These are phyloP conservation scores for Eriocheir sinensis DNA, from an alignment of 1,140 invertebrate species.

Conservation along the genomic window DNA sequence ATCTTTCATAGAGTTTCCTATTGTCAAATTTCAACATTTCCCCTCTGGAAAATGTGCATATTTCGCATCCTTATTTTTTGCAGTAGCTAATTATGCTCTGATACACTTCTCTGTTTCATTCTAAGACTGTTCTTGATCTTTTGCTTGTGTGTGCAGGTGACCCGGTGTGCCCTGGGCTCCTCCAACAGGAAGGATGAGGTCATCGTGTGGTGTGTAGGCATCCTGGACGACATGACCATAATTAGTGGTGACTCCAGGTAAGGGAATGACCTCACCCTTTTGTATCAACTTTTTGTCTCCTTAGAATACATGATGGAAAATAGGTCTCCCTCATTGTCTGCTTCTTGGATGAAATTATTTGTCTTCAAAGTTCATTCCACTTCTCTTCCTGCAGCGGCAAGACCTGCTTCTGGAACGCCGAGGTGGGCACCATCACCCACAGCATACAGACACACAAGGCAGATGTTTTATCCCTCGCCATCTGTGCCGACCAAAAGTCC, in stretches of 20 bases:
- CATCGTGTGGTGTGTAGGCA: slow-evolving; percentile 92
- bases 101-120: neutral
- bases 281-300: neutral
- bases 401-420: slow-evolving; percentile 93
- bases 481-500: slow-evolving; percentile 88
- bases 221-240: slow-evolving; percentile 91
- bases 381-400: slow-evolving; percentile 85
- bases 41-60: no score
- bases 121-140: neutral
- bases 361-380: no score
- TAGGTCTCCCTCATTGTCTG: neutral
- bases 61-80: no score
- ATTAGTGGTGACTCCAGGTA: slow-evolving; percentile 93
- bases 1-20: no score
- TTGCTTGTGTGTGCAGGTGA: slow-evolving; percentile 86
- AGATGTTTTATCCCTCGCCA: slow-evolving; percentile 88
- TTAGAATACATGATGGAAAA: neutral
- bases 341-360: no score
- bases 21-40: no score
- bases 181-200: slow-evolving; percentile 84
- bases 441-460: slow-evolving; percentile 89
- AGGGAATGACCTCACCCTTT: neutral
- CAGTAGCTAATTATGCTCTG: no score
- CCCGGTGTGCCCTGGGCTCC: slow-evolving; percentile 82
- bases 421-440: slow-evolving; percentile 89